Evolutionary conservation across 30 jellyfish, hydroid and myxozoan genomes (phyloP).

Genomic region (Turritopsis rubra): DNA sequence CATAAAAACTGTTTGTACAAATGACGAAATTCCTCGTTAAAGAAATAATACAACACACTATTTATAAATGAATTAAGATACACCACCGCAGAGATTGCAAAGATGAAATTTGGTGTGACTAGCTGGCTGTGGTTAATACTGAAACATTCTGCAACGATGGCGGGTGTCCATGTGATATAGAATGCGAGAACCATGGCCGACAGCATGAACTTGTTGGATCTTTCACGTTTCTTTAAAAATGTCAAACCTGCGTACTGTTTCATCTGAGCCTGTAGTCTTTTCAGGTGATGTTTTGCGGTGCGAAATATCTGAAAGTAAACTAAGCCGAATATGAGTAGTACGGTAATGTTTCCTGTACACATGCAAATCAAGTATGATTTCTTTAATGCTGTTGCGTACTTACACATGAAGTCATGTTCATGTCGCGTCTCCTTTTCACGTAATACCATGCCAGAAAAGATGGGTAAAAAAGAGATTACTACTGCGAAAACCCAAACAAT

Average conservation of each 20-base stretch:
- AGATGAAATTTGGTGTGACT: slow-evolving; percentile 12
- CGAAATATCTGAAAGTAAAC: neutral
- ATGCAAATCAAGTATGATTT: neutral
- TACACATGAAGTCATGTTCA: slow-evolving; percentile 6
- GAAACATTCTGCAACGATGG: slow-evolving; percentile 10
- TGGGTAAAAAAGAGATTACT: slow-evolving; percentile 12
- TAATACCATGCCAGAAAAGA: slow-evolving; percentile 3
- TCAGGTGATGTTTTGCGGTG: neutral
- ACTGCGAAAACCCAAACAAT: neutral
- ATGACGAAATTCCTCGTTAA: slow-evolving; percentile 10
- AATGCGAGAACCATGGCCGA: neutral
- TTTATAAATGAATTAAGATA: slow-evolving; percentile 13
- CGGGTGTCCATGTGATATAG: slow-evolving; percentile 13
- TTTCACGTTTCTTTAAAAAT: slow-evolving; percentile 1
- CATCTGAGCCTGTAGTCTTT: neutral
- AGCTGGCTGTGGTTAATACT: slow-evolving; percentile 8
- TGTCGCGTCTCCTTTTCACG: neutral
- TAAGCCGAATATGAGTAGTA: slow-evolving; percentile 9
- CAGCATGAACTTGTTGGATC: neutral
- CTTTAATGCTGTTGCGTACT: slow-evolving; percentile 11
- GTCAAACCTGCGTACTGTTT: neutral
- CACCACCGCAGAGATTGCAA: slow-evolving; percentile 17
- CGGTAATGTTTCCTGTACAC: slow-evolving; percentile 1
- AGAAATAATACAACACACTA: slow-evolving; percentile 11
- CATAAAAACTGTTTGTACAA: neutral